These are phyloP conservation scores for Panthera leo DNA, from an alignment of 2,113 vertebrate genomes.

Conservation along the genomic window DNA sequence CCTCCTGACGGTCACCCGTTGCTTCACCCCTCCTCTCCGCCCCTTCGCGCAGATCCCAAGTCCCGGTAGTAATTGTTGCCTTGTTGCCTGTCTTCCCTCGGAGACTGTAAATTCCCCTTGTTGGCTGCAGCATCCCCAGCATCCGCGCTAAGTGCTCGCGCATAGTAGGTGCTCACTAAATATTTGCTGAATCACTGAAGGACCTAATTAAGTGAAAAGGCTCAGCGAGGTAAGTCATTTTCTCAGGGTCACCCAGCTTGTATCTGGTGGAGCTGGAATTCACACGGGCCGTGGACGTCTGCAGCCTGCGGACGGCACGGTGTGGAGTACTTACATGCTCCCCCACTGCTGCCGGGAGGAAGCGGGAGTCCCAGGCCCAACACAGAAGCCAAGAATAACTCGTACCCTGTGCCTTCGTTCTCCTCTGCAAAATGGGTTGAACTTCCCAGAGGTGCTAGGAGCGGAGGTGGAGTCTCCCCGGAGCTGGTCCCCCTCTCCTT, in stretches of 20 bases:
- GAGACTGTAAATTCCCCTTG: background rate
- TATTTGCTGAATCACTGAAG: background rate
- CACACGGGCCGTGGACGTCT: accelerated
- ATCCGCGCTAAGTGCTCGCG: background rate
- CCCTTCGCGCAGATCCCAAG: background rate
- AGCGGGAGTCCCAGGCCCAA: background rate
- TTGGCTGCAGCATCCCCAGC: background rate
- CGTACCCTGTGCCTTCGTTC: accelerated
- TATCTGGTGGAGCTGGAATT: background rate
- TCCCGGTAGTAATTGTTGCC: background rate
- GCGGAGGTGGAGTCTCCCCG: background rate
- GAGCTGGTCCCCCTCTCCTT: background rate
- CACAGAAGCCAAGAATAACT: background rate
- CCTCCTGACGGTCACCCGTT: background rate
- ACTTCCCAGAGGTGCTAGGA: background rate
- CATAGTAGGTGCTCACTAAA: background rate
- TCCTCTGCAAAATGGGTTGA: background rate
- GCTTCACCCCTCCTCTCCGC: background rate
- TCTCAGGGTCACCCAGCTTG: background rate
- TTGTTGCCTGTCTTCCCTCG: background rate
- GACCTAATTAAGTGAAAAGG: background rate
- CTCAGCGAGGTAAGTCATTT: background rate
- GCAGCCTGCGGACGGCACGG: accelerated
- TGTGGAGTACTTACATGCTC: background rate
- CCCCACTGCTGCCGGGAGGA: background rate